phyloP scores from a whole-genome alignment of 1,140 invertebrate species.

The Pogonognathellus flavescens region DNA sequence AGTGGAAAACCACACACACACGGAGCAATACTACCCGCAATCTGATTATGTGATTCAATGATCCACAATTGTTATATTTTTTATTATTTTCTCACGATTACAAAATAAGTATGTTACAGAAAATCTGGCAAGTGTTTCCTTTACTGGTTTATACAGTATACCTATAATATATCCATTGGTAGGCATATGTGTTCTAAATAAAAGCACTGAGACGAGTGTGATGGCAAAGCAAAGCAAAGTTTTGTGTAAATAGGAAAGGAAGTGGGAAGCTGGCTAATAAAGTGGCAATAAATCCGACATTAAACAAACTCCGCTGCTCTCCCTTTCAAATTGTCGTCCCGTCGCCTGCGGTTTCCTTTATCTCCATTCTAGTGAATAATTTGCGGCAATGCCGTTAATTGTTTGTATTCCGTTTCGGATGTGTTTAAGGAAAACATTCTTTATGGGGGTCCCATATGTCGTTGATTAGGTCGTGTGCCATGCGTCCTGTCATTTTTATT shows the following conservation, averaged over 20 bases:
- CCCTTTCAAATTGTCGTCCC: background rate
- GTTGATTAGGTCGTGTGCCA: background rate
- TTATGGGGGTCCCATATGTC: background rate
- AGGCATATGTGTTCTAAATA: too few species aligned
- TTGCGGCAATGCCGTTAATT: background rate
- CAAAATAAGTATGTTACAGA: too few species aligned
- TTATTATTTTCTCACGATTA: too few species aligned
- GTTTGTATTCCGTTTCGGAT: constrained; percentile 7
- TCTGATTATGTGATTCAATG: too few species aligned
- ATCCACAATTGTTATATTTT: too few species aligned
- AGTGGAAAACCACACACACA: too few species aligned
- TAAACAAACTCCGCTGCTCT: background rate
- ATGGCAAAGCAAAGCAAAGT: too few species aligned
- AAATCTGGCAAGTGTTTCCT: too few species aligned
- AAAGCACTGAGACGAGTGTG: too few species aligned
- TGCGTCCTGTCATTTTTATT: constrained; percentile 11
- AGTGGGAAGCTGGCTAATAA: background rate
- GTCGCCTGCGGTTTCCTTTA: background rate
- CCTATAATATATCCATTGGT: too few species aligned
- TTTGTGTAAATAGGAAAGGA: background rate
- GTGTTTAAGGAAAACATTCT: constrained; percentile 15
- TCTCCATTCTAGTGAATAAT: background rate
- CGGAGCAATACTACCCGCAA: too few species aligned
- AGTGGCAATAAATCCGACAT: background rate
- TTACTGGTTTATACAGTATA: too few species aligned